These are phyloP conservation scores for Hymenopus coronatus DNA, from an alignment of 2,888 invertebrate species.

Conservation along the genomic window DNA sequence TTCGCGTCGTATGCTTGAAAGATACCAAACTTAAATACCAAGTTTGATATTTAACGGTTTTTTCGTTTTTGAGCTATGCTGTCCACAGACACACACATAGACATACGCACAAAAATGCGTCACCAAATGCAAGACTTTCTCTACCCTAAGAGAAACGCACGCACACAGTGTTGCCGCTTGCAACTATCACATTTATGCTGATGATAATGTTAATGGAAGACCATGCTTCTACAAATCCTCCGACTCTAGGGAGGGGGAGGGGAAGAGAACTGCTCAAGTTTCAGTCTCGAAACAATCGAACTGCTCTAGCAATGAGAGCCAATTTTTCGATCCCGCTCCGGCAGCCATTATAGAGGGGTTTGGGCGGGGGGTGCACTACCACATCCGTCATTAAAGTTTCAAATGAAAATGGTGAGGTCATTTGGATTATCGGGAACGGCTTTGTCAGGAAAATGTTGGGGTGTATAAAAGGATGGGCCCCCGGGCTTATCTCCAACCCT, in stretches of 20 bases:
- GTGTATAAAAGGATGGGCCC: neutral
- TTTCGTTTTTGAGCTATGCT: too few species aligned
- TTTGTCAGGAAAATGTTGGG: neutral
- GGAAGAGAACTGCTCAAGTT: neutral
- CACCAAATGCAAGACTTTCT: too few species aligned
- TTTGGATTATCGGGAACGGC: slow-evolving; percentile 6
- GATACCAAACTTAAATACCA: too few species aligned
- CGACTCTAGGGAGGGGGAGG: too few species aligned
- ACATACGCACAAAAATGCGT: too few species aligned
- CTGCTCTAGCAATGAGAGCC: slow-evolving; percentile 1
- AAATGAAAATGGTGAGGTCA: slow-evolving; percentile 16
- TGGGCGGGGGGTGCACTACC: neutral
- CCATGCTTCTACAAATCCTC: neutral
- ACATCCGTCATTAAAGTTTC: slow-evolving; percentile 19
- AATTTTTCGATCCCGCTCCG: neutral
- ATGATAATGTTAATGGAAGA: neutral
- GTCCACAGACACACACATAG: too few species aligned
- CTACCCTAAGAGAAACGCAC: too few species aligned
- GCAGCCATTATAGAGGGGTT: neutral
- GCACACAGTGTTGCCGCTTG: too few species aligned
- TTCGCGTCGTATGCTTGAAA: too few species aligned
- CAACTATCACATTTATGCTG: neutral
- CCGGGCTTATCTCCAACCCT: neutral
- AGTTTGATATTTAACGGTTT: too few species aligned
- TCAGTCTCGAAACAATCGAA: neutral